Conservation (phyloP, 2,888 invertebrate species). For the Listrodromus nycthemerus region DNA sequence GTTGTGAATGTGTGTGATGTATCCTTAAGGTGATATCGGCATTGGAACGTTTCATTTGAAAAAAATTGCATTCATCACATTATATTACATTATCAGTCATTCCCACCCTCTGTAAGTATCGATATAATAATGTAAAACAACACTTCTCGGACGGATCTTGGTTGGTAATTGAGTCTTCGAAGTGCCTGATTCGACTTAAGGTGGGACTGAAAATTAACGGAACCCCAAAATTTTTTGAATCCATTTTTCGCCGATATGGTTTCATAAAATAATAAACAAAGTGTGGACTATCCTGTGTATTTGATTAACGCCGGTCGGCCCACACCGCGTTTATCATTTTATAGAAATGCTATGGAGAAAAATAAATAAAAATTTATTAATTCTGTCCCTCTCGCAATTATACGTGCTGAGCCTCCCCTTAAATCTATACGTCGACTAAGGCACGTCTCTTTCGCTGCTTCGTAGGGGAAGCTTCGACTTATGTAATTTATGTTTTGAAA, state of each 20-base stretch:
- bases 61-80: background rate
- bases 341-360: no score
- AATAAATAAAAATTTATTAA: no score
- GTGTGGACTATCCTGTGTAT: no score
- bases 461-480: background rate
- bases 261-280: no score
- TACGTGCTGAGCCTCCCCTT: no score
- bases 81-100: background rate
- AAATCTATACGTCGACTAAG: background rate
- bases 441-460: background rate
- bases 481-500: background rate
- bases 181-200: background rate
- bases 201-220: no score
- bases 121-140: background rate
- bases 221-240: no score
- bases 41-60: background rate
- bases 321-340: no score
- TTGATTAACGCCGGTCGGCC: no score
- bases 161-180: background rate
- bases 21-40: background rate
- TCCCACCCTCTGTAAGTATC: background rate
- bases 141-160: background rate
- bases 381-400: no score
- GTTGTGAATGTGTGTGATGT: no score
- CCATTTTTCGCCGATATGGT: no score